Evolutionary conservation across 2,113 vertebrate species (phyloP), one percentile per base, ranked within the genome.

Genomic region (Anser brachyrhynchus): DNA sequence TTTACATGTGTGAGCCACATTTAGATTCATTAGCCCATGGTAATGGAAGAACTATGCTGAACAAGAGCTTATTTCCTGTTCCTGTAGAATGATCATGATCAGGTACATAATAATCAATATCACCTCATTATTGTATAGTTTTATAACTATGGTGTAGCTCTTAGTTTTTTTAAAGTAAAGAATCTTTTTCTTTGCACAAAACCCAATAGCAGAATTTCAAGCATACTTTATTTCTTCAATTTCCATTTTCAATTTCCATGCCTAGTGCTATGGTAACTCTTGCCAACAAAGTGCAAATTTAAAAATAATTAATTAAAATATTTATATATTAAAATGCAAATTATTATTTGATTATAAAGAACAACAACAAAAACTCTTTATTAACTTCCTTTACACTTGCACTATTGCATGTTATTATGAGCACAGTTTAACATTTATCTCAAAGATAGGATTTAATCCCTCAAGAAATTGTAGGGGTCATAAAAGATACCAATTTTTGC

Each of bases 161-260:
- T 65, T 13, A 49, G 8, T 74, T 46, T 3, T 67, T 87, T 84
- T 3, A 2, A 91, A 78, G 4, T 0, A 58, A 73, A 43, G 0
- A 62, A 58, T 58, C 8, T 33, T 84, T 69, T 6, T 75, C 70
- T 66, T 13, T 65, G 33, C n/a, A 54, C 33, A 90, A 73, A 80
- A 4, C 1, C 1, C 13, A 52, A 17, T 9, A 55, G 3, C 0
- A 4, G 23, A 66, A 66, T n/a, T 54, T 77, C 12, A 62, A 77
- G 79, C 21, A 49, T 37, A 77, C 35, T 59, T 44, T 26, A 13
- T 80, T 91, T 92, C 19, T 31, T 84, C 6, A 43, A 3, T 55
- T 86, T 76, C 12, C 3, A 10, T 61, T 70, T 62, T 10, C 23
- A 18, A 26, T 62, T 64, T 39, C 61, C 25, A 39, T 28, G 4